A percentile compares a stretch with the other conserved stretches of the same genome.
These are phyloP conservation scores for Dioctria linearis DNA, from an alignment of 2,888 invertebrate genomes.

Conservation along the genomic window DNA sequence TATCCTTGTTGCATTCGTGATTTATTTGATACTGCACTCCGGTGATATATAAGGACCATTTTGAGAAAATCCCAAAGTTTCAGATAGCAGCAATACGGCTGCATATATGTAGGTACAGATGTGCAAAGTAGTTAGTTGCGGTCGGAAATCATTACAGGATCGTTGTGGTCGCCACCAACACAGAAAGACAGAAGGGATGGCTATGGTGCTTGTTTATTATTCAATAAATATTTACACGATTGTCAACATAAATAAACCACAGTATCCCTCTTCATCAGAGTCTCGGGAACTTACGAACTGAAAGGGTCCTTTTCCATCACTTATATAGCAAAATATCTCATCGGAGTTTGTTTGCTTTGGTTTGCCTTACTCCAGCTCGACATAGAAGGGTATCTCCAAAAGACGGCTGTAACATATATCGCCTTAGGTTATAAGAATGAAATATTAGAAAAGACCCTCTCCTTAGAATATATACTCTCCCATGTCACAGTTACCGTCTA, in stretches of 20 bases:
- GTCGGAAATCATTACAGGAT: constrained; percentile 36
- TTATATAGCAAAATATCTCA: constrained; percentile 27
- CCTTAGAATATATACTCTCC: background rate
- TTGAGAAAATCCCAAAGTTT: background rate
- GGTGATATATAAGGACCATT: constrained; percentile 25
- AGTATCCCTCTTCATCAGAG: background rate
- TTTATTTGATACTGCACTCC: background rate
- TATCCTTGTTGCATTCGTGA: background rate
- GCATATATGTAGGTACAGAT: background rate
- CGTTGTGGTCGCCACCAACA: constrained; percentile 16
- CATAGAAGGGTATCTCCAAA: background rate
- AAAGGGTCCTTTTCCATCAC: constrained; percentile 25
- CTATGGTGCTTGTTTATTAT: constrained; percentile 53
- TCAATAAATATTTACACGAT: constrained; percentile 59
- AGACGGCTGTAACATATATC: background rate
- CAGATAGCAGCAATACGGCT: background rate
- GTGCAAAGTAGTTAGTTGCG: background rate
- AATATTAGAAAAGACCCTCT: background rate
- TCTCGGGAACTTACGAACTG: background rate
- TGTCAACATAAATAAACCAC: no score
- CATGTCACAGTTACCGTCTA: constrained; percentile 32
- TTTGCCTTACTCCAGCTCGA: background rate
- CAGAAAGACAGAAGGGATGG: background rate
- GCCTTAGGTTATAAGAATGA: constrained; percentile 35
- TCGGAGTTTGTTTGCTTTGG: constrained; percentile 30